phyloP scores from a whole-genome alignment of 2,113 vertebrate species.

The Saccopteryx bilineata region DNA sequence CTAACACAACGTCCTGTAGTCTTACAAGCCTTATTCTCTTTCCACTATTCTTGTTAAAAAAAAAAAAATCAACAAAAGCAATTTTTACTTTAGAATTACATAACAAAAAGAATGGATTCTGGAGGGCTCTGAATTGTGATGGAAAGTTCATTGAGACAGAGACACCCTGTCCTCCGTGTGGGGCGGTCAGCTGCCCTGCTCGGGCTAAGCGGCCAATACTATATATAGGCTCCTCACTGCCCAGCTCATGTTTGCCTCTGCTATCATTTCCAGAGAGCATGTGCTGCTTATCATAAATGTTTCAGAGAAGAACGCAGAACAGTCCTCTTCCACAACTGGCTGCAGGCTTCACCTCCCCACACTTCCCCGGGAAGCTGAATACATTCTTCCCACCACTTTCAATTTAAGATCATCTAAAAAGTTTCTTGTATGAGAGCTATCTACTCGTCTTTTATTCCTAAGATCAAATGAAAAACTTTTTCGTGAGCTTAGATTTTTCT shows the following conservation, averaged over 20 bases:
- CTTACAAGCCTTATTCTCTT: not conserved
- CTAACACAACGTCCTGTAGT: not conserved
- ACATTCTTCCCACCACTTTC: not conserved
- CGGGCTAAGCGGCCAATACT: not conserved
- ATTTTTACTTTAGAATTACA: not conserved
- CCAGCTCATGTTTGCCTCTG: not conserved
- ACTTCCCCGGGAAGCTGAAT: not conserved
- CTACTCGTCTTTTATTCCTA: slow-evolving; percentile 20
- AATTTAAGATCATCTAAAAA: not conserved
- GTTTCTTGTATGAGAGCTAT: not conserved
- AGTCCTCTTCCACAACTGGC: not conserved
- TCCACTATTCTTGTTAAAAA: not conserved
- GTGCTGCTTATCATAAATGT: not conserved
- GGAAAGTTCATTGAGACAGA: not conserved
- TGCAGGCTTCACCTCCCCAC: not conserved
- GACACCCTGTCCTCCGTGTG: not conserved
- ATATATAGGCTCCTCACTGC: not conserved
- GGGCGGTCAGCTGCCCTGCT: not conserved
- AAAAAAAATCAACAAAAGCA: not conserved
- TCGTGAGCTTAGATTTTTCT: slow-evolving; percentile 6
- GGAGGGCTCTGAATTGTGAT: not conserved
- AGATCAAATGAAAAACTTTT: not conserved
- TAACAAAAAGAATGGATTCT: not conserved
- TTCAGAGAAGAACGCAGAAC: not conserved
- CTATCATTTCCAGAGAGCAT: not conserved